Evolutionary conservation across 2,797 vertebrate genomes (phyloP), one percentile per base, ranked within the genome.

Genomic region (Phrynocephalus vlangalii): DNA sequence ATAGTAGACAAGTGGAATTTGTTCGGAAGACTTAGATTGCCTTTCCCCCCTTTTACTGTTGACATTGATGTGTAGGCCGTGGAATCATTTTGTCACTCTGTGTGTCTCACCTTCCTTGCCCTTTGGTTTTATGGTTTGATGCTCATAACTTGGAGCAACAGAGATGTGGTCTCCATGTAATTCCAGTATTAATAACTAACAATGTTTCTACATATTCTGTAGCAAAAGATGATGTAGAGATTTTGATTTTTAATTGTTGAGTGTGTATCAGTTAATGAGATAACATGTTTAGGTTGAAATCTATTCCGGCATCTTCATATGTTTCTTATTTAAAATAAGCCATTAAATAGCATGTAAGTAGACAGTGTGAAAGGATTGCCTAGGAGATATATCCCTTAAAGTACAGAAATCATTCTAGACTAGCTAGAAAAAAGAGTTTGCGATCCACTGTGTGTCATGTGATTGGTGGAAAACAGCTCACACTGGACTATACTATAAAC

Each of bases 261-360:
- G 0, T 0, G 2, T 71, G 56, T 75, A 0, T 0, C 0, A 30
- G 44, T 50, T 38, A 66, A 63, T 72, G 52, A 75, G 84, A 91
- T 88, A 82, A 75, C 50, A 83, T 79, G 89, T 89, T 75, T 90
- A 91, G 84, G 71, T 20, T 33, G 76, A 84, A 78, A 2, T 38
- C 60, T 73, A 16, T 30, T 73, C 52, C 72, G 7, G 20, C 48
- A 18, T 56, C 9, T 56, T 13, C 52, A 9, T 7, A 56, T 56
- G 52, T 13, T 56, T 56, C 9, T 56, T 56, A 56, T 56, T 56
- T 56, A 56, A 56, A 56, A 56, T 11, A 48, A 76, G 38, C 18
- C 26, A 48, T 2, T 44, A 16, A 3, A 63, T 18, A 63, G 18
- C 15, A 2, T 63, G 60, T 22, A 2, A 63, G 1, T 18, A 63